Conservation (phyloP, 2,888 invertebrate genomes). For the Auanema sp. region DNA sequence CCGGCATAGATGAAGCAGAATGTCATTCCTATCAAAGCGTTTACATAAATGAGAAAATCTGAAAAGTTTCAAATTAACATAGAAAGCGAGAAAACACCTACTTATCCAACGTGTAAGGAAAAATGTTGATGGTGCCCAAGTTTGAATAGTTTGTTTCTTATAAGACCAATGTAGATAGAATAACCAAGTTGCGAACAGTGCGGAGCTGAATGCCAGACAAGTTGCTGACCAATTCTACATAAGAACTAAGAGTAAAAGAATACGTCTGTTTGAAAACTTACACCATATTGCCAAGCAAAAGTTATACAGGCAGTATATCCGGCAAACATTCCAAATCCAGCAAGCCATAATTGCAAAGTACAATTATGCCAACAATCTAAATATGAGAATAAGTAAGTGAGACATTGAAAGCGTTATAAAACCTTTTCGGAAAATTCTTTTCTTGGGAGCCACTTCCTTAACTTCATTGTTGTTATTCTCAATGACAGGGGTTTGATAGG, state of each 20-base stretch:
- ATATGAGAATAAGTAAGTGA: neutral
- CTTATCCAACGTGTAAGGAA: slow-evolving; percentile 30
- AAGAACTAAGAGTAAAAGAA: neutral
- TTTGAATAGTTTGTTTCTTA: slow-evolving; percentile 50
- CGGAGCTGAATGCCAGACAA: slow-evolving; percentile 50
- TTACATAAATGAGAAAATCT: no score
- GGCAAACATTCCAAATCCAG: slow-evolving; percentile 54
- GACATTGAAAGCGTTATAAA: no score
- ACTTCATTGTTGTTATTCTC: no score
- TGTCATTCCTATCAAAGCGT: slow-evolving; percentile 48
- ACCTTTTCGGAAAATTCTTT: no score
- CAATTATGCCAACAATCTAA: slow-evolving; percentile 32
- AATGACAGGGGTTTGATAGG: no score
- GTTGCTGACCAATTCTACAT: slow-evolving; percentile 56
- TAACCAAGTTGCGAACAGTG: slow-evolving; percentile 50
- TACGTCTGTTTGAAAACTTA: slow-evolving; percentile 3
- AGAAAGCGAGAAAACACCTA: slow-evolving; percentile 14
- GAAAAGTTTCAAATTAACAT: no score
- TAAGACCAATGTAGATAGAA: slow-evolving; percentile 56
- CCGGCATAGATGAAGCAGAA: slow-evolving; percentile 51
- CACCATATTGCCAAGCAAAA: slow-evolving; percentile 46
- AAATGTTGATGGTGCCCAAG: slow-evolving; percentile 44
- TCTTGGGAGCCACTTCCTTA: no score
- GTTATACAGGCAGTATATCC: slow-evolving; percentile 56
- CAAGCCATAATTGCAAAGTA: slow-evolving; percentile 42